Conservation (phyloP, 2,797 vertebrate species). For the Meriones psammophilus region DNA sequence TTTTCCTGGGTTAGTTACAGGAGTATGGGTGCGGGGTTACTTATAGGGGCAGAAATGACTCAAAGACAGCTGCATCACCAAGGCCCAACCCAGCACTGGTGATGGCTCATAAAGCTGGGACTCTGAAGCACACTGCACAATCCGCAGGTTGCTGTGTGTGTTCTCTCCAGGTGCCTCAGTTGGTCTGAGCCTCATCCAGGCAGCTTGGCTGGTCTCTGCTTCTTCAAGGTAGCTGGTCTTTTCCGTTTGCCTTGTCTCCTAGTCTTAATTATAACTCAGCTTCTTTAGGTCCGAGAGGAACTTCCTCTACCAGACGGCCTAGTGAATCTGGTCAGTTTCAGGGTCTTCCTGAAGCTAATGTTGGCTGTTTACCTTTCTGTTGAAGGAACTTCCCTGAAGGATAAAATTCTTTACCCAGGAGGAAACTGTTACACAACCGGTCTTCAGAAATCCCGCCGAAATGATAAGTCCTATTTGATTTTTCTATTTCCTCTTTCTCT, state of each 20-base stretch:
- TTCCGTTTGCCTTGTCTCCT: too few species aligned
- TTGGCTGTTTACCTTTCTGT: neutral
- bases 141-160: neutral
- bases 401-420: neutral
- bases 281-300: neutral
- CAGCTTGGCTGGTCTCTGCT: neutral
- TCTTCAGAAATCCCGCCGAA: neutral
- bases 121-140: too few species aligned
- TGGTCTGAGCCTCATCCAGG: neutral
- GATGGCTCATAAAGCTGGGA: too few species aligned
- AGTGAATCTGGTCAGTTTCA: neutral
- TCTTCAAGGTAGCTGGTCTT: neutral
- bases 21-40: neutral
- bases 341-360: neutral
- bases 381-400: neutral
- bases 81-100: rapidly evolving
- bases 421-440: neutral
- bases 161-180: neutral
- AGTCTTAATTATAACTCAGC: neutral
- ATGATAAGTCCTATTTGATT: neutral
- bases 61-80: neutral
- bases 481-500: conserved; percentile 57
- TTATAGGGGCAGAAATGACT: neutral
- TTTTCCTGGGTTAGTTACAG: neutral
- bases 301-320: neutral